Base-by-base conservation (phyloP, 2,797 vertebrate species). In the Benthosema pterotum region DNA sequence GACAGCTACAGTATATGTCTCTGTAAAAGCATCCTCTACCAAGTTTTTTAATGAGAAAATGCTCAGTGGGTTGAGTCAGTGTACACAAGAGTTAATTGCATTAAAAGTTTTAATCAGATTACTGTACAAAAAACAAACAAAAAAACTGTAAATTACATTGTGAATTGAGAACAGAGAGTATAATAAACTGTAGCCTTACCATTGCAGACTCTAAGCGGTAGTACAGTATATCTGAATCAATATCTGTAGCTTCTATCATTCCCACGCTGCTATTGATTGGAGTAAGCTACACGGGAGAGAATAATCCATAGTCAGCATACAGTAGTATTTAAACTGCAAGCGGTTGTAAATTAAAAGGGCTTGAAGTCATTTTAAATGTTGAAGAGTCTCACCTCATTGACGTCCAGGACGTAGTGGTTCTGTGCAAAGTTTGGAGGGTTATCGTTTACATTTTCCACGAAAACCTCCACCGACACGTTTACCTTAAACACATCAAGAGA, bases 391-490 rank as follows among this genome's bases (percentile, higher is more conserved):
- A 92, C 93, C 92, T 94, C 93, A n/a, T 93, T 90, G 63, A 93
- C 83, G 1, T 92, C 81, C 15, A 94, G 74, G 0, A 71, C 46
- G 13, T 90, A 94, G 78, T 88, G 85, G 70, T 62, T 88, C 16
- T 90, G 83, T 0, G 58, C 82, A 69, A 94, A 94, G 74, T 84
- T 87, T 0, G 93, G 93, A 17, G 89, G 86, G 78, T 94, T 93
- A 25, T 94, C 93, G 8, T 94, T 94, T n/a, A 92, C 82, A 19
- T 94, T 91, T 47, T 87, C 78, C 0, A 93, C 84, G 57, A 87
- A 60, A 52, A 94, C 86, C 2, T 89, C 86, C 0, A 94, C 82
- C 0, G 80, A 86, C 76, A 92, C 86, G 14, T 83, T 89, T 43
- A 90, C 79, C 93, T 94, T 12, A 6, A 66, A 17, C 58, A 65